Conservation (phyloP, 2,113 vertebrate species). For the Rafetus swinhoei region DNA sequence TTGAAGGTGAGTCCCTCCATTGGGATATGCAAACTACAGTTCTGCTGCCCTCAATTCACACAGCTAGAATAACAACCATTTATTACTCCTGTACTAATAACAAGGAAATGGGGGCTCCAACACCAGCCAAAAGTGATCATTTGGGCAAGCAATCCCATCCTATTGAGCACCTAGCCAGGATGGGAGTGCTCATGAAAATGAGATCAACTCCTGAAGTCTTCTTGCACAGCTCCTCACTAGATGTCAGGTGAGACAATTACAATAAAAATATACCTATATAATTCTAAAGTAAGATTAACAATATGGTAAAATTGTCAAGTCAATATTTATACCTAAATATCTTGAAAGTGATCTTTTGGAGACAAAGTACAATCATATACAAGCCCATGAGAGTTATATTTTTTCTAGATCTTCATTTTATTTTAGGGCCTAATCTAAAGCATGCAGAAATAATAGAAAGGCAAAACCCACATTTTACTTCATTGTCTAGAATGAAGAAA, state of each 20-base stretch:
- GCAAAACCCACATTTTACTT: not conserved
- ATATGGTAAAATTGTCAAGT: not conserved
- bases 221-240: no score
- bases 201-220: no score
- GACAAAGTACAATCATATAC: not conserved
- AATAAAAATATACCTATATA: not conserved
- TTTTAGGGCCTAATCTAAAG: not conserved
- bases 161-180: no score
- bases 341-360: not conserved
- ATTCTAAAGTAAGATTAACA: not conserved
- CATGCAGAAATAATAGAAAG: not conserved
- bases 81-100: no score
- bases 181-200: no score
- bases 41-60: no score
- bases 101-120: no score
- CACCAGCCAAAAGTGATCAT: no score
- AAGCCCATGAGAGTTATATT: not conserved
- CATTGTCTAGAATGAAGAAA: not conserved
- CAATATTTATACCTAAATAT: not conserved
- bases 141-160: no score
- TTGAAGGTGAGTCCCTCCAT: no score
- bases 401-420: not conserved
- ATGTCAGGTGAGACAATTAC: not conserved
- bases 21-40: no score
- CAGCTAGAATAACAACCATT: no score